Base-by-base conservation (phyloP, 1,140 invertebrate genomes). In the Scylla paramamosain region DNA sequence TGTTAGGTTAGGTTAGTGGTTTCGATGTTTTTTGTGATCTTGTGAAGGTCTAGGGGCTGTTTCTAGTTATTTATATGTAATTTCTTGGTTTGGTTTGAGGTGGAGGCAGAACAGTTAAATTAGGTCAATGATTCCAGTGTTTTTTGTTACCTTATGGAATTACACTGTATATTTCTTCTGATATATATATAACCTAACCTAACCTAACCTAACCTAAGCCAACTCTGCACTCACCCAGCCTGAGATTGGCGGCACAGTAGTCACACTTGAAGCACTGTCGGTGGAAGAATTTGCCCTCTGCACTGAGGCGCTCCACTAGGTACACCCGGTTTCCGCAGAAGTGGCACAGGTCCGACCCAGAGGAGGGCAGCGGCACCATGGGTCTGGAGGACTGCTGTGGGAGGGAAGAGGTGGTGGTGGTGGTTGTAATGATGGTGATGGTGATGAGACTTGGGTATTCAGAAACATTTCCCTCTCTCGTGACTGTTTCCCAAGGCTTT, bases 251-350 rank as follows among this genome's bases (percentile, higher is more conserved):
- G 94, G 97, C 97, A 96, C 98, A 98, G 97, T 98, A 98, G 97
- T 98, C 98, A 97, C 98, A 98, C 96, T 98, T 98, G 96, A 99
- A 98, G 97, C 98, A 99, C 94, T 98, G 98, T 87, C 98, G 97
- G 97, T 99, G 99, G 97, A 99, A 98, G 96, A 98, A 98, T 96
- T 98, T 98, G 82, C 98, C 98, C 97, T 99, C 98, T 7, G 98
- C 98, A 96, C 97, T 98, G 96, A 99, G 97, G 94, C 98, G 97
- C 97, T 99, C 98, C 98, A 99, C 98, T 25, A 99, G 97, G 96
- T 99, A 99, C 46, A 99, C 99, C 25, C 98, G 97, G 97, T 98
- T 98, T 94, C 98, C 97, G 97, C 99, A 99, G 97, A 99, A 98
- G 97, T 98, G 98, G 97, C 98, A 99, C 96, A 98, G 97, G 97